Evolutionary conservation across 2,888 invertebrate species (phyloP), one percentile per base, ranked within the genome.

Genomic region (Ecliptopera silaceata): DNA sequence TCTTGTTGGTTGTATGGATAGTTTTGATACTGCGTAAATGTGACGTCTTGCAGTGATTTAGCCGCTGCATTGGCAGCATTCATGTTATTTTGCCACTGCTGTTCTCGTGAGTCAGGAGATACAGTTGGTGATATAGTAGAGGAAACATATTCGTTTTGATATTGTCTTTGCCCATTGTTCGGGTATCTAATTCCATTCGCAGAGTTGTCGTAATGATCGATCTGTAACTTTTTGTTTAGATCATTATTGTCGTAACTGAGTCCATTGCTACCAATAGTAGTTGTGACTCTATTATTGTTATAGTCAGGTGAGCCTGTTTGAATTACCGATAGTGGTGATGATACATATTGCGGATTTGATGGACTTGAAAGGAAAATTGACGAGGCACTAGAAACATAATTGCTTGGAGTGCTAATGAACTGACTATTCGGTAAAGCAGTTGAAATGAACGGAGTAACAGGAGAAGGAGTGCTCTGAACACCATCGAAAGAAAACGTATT

Each of bases 171-270:
- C 0, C 74, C 52, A 63, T 77, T 84, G 11, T 69, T 64, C 0
- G 86, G 85, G 69, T 84, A 88, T 61, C 86, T 80, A 0, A 89
- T 72, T 4, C 88, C 88, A 63, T 83, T 86, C 4, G 77, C 84
- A 12, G 88, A 82, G 61, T 89, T 91, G 62, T 91, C 87, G 56
- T 86, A 91, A 69, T 89, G 88, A 64, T 90, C 88, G 48, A 88
- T 84, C 65, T 84, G 83, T 62, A 88, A 77, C 59, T 84, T 84
- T 66, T 87, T 86, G 63, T 72, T 80, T 12, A 68, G 65, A 3
- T 85, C 83, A 61, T 74, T 81, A 36, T 56, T 78, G 11, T 85
- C 83, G 56, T 79, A 87, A 56, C 65, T 77, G 4, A 74, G 60
- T 1, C 69, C 65, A 65, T 79, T 84, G 58, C 74, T 84, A 29